phyloP scores from a whole-genome alignment of 2,888 invertebrate genomes.

The Dicranocentrus wangi region DNA sequence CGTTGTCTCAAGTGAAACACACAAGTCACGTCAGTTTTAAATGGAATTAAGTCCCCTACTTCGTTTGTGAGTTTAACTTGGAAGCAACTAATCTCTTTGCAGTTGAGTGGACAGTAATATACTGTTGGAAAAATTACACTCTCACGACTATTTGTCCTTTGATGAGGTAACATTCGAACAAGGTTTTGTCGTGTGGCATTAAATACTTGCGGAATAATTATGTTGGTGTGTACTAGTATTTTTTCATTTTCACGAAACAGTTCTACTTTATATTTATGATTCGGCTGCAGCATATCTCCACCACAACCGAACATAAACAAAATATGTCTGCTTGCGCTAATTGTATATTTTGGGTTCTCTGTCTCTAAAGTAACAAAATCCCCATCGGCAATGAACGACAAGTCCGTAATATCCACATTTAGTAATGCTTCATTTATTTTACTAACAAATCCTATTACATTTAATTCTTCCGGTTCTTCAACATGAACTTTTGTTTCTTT shows the following conservation, averaged over 20 bases:
- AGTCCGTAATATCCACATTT: background rate
- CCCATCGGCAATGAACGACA: background rate
- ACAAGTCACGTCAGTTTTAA: background rate
- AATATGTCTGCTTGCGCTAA: background rate
- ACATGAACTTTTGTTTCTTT: background rate
- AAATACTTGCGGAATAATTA: constrained; percentile 18
- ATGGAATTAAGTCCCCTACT: constrained; percentile 5
- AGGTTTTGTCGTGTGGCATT: background rate
- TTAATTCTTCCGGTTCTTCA: constrained; percentile 20
- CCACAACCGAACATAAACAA: too few relatives aligned
- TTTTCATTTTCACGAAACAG: constrained; percentile 20
- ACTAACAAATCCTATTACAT: background rate
- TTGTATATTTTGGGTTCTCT: background rate
- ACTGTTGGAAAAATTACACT: constrained; percentile 8
- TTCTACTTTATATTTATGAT: constrained; percentile 1
- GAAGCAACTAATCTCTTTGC: background rate
- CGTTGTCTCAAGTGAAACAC: constrained; percentile 20
- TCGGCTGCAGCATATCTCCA: background rate
- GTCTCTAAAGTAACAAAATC: background rate
- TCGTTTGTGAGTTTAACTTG: constrained; percentile 22
- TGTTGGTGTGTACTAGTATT: constrained; percentile 5
- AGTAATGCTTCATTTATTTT: background rate
- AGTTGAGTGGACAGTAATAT: constrained; percentile 6
- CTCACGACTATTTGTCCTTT: background rate
- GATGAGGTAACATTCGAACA: background rate